Base-by-base conservation (phyloP, 2,797 vertebrate genomes). In the Lagorchestes hirsutus region DNA sequence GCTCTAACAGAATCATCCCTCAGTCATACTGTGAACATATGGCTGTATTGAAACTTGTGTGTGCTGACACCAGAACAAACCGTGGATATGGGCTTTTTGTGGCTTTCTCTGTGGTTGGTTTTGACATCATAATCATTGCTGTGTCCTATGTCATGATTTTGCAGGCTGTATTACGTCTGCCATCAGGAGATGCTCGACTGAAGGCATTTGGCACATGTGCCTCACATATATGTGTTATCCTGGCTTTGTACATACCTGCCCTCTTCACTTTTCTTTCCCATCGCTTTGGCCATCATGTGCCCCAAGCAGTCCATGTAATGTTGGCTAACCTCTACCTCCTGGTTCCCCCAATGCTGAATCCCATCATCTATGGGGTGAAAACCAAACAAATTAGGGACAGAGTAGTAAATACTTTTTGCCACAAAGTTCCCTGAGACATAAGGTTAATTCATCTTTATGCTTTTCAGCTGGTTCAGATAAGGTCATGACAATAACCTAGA, bases 121-220 rank as follows among this genome's bases (percentile, higher is more conserved):
- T 93, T 0, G 96, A 96, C 93, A 93, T 52, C 0, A 14, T 94
- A 31, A 87, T 96, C n/a, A 96, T 97, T 0, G 0, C 5, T 67
- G 24, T 95, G 29, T 93, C 94, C 0, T 96, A 97, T 0, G 0
- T 27, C 0, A 50, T 95, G 82, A 97, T 97, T 46, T 54, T 95
- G 14, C 46, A 54, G 14, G 92, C 94, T 1, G 95, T 96, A 1
- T 52, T 97, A 4, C 27, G 16, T 3, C 92, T 96, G 29, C 57
- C 54, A 54, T 96, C 55, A 55, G 14, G 91, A 1, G 59, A 95
- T 67, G 97, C 94, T 31, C 54, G 34, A 2, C 57, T 58, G 29
- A 97, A 96, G n/a, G 27, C 97, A 28, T 94, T 97, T 11, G 90
- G 94, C 46, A 96, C 96, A 5, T 97, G 96, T 82, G 5, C 46